These are phyloP conservation scores for Bombus cullumanus DNA, from an alignment of 1,140 invertebrate genomes.

Conservation along the genomic window DNA sequence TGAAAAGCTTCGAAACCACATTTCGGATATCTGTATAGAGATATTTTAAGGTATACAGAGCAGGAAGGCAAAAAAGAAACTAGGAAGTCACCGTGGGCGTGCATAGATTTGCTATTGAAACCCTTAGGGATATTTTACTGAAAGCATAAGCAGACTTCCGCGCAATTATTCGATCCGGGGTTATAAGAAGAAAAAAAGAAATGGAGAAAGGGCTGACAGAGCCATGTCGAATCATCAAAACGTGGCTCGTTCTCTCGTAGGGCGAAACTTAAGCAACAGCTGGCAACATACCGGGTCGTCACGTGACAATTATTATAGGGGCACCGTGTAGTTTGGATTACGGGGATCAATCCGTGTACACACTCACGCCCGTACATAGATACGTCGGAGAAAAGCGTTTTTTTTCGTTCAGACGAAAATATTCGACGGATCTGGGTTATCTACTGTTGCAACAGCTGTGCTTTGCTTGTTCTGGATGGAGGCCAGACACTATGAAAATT, in stretches of 20 bases:
- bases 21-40: background rate
- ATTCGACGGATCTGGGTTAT: conserved; percentile 40
- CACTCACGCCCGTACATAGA: background rate
- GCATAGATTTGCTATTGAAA: background rate
- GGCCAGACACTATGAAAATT: conserved; percentile 8
- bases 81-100: conserved; percentile 22
- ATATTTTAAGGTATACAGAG: background rate
- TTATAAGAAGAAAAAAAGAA: background rate
- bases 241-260: background rate
- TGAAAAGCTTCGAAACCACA: background rate
- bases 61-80: background rate
- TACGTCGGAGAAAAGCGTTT: conserved; percentile 15
- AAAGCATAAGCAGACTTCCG: background rate
- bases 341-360: conserved; percentile 16
- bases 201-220: conserved; percentile 24
- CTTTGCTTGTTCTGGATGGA: conserved; percentile 11
- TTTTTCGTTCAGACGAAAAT: conserved; percentile 5
- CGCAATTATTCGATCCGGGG: background rate
- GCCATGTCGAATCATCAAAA: conserved; percentile 44
- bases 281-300: conserved; percentile 42
- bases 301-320: conserved; percentile 54
- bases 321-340: conserved; percentile 41
- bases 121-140: background rate
- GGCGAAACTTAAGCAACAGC: conserved; percentile 43
- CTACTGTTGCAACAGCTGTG: conserved; percentile 42